Conservation (phyloP, 2,888 invertebrate genomes). For the Eilema sororculum region DNA sequence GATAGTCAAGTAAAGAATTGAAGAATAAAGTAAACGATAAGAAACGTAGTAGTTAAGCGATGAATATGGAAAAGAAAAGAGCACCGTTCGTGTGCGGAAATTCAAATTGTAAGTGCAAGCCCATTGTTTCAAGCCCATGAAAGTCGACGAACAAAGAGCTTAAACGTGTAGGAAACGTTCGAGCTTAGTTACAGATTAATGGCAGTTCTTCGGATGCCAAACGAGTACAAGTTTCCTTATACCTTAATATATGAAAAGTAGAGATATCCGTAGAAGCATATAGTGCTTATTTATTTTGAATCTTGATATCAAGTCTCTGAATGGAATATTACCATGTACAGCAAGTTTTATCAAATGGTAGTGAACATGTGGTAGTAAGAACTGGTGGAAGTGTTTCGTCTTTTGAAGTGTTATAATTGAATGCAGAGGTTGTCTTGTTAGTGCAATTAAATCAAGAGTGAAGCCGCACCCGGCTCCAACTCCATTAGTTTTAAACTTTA, state of each 20-base stretch:
- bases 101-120: slow-evolving; percentile 70
- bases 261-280: slow-evolving; percentile 18
- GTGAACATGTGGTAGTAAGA: slow-evolving; percentile 37
- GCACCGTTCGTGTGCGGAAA: slow-evolving; percentile 60
- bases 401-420: slow-evolving; percentile 63
- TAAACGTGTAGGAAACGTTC: slow-evolving; percentile 67
- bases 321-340: slow-evolving; percentile 2
- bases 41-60: slow-evolving; percentile 54
- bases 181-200: slow-evolving; percentile 67
- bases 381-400: slow-evolving; percentile 54
- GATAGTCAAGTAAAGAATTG: slow-evolving; percentile 12
- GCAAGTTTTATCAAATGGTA: slow-evolving; percentile 20
- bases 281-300: not conserved
- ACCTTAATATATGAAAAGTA: slow-evolving; percentile 40
- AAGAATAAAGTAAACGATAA: slow-evolving; percentile 22
- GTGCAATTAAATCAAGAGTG: slow-evolving; percentile 68
- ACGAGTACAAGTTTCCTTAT: slow-evolving; percentile 36
- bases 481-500: slow-evolving; percentile 60
- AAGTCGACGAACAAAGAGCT: slow-evolving; percentile 66
- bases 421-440: slow-evolving; percentile 71
- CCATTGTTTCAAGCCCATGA: slow-evolving; percentile 69
- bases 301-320: not conserved
- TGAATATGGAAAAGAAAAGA: slow-evolving; percentile 70
- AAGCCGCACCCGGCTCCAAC: slow-evolving; percentile 50
- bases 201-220: slow-evolving; percentile 51